Evolutionary conservation across 2,888 invertebrate species (phyloP).

Genomic region (Yponomeuta plumbellus): DNA sequence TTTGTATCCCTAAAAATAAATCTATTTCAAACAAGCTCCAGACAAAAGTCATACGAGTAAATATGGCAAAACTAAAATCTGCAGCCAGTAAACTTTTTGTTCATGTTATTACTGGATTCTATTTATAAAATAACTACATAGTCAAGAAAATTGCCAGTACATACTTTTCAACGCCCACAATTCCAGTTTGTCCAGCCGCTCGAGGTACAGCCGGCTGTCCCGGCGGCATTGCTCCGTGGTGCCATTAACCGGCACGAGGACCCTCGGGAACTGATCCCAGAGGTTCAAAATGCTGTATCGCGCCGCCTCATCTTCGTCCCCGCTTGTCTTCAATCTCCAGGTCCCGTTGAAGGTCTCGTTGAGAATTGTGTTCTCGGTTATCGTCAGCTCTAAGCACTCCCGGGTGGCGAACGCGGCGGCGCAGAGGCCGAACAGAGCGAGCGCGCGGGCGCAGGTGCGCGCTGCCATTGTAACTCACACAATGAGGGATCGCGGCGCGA

Average conservation of each 20-base stretch:
- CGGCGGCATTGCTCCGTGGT: constrained; percentile 64
- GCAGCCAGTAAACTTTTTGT: too few relatives aligned
- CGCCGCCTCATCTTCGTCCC: constrained; percentile 34
- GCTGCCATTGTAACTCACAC: constrained; percentile 52
- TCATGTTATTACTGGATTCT: too few relatives aligned
- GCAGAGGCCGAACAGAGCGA: constrained; percentile 24
- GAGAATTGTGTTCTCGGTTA: constrained; percentile 45
- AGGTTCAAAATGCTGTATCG: constrained; percentile 50
- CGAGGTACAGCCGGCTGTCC: constrained; percentile 55
- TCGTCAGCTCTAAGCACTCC: constrained; percentile 64
- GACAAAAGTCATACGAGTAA: too few relatives aligned
- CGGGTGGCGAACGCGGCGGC: constrained; percentile 42
- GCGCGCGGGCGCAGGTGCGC: constrained; percentile 57
- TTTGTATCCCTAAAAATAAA: too few relatives aligned
- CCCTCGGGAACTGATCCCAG: constrained; percentile 61
- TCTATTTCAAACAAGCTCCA: too few relatives aligned
- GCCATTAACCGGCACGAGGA: constrained; percentile 63
- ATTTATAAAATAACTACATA: neutral
- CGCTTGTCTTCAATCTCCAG: constrained; percentile 44
- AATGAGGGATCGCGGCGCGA: constrained; percentile 42
- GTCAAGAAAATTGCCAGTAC: constrained; percentile 25
- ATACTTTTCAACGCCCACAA: constrained; percentile 77
- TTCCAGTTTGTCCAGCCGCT: constrained; percentile 58
- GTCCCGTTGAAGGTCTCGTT: constrained; percentile 55
- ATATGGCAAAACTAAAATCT: too few relatives aligned